phyloP scores from a whole-genome alignment of 2,888 invertebrate species.

The Luffia ferchaultella region DNA sequence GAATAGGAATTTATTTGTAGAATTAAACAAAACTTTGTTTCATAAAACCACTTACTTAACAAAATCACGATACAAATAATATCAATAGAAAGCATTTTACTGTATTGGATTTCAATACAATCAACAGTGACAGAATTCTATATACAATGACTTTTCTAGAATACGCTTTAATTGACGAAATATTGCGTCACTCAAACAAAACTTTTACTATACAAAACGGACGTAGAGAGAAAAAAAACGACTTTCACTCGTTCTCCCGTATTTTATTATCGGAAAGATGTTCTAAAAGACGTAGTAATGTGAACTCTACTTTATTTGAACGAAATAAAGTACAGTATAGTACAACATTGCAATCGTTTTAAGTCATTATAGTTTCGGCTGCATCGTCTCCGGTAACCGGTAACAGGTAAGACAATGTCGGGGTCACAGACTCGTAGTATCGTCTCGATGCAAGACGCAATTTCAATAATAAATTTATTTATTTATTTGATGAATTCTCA shows the following conservation, averaged over 20 bases:
- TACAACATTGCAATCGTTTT: neutral
- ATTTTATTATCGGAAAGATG: neutral
- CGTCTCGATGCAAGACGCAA: neutral
- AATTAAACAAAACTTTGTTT: too few relatives aligned
- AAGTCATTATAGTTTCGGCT: neutral
- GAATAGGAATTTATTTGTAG: too few relatives aligned
- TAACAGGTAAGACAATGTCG: slow-evolving; percentile 1
- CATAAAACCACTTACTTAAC: too few relatives aligned
- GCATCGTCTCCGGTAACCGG: neutral
- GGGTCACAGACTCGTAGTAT: neutral
- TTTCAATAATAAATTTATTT: too few relatives aligned
- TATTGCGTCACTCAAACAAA: slow-evolving; percentile 46
- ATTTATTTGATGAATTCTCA: too few relatives aligned
- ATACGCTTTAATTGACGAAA: slow-evolving; percentile 30
- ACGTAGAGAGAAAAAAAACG: slow-evolving; percentile 45
- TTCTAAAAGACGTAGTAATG: too few relatives aligned
- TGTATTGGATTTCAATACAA: too few relatives aligned
- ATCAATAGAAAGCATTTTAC: too few relatives aligned
- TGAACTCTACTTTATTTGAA: neutral
- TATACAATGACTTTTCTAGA: slow-evolving; percentile 14
- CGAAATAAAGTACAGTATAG: neutral
- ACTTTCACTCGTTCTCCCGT: slow-evolving; percentile 46
- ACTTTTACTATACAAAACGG: slow-evolving; percentile 56
- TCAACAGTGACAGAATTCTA: too few relatives aligned
- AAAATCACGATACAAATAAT: too few relatives aligned